Evolutionary conservation across 1,140 invertebrate genomes (phyloP), one percentile per base, ranked within the genome.

Genomic region (Apis mellifera): DNA sequence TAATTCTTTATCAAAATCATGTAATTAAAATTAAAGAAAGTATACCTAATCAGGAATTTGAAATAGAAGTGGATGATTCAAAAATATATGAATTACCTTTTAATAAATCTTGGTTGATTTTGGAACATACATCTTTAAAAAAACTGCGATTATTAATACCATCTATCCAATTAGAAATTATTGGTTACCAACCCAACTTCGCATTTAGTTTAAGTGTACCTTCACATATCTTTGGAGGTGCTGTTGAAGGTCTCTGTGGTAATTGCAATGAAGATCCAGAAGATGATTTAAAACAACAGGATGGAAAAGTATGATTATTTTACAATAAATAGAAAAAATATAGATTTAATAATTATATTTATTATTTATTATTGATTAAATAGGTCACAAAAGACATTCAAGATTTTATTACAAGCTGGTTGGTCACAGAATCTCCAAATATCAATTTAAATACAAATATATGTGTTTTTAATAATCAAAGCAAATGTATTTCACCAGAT

Each of bases 161-260:
- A 13, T 85, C 88, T 1, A 90, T 93, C 26, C 94, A 95, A 90
- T 81, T 95, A 9, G 93, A 94, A 82, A 84, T 94, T 11, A 85
- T 86, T 0, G 78, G 64, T 69, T 89, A 86, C 50, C 60, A 72
- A 32, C 90, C 94, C 0, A 95, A 95, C 64, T 93, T 96, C 87
- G 95, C 95, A 21, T 97, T 97, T 83, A 93, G 93, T 0, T 92
- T 97, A 3, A 95, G 94, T 77, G 59, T 96, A 7, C 97, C 97
- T 0, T 97, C 97, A 1, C 95, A 96, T 68, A 94, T 96, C 32
- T 98, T 97, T 91, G 95, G 95, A 19, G 96, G 96, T 78, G 95
- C 95, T 73, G 96, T 96, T 54, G 96, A 97, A 92, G 97, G 97
- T 60, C 92, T 98, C 1, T 98, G 97, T 91, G 97, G 97, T 72